Evolutionary conservation across 2,113 vertebrate genomes (phyloP), one percentile per base, ranked within the genome.

Genomic region (Lycaon pictus): DNA sequence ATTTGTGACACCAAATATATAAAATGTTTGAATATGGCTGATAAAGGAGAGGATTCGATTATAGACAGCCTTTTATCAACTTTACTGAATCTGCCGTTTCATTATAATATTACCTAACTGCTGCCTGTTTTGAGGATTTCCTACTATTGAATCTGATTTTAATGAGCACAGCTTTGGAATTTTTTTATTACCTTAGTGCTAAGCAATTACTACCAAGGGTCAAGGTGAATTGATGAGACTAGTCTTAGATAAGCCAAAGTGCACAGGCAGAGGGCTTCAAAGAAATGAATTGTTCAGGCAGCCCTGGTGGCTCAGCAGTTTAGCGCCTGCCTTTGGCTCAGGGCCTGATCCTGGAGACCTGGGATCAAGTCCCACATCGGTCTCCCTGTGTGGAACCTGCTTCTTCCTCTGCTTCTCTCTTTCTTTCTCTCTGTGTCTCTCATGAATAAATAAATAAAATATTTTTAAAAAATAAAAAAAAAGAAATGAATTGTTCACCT

Each of bases 121-220:
- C 48, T 17, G 16, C 67, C 16, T 74, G 19, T 82, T 95, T 85
- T 63, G 60, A 95, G 94, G 95, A 56, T 97, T 37, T 55, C 77
- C 22, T 93, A 65, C 55, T 72, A 93, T 19, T 85, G 43, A 65
- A 76, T 63, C 10, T 67, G 5, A 65, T 29, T 62, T 94, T 87
- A 86, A 55, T 79, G 32, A 90, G 12, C 22, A 85, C 15, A 62
- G 29, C 63, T 12, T 37, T 80, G 91, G n/a, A 22, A 91, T 35
- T 1, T 4, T 71, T 97, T 81, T 92, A 69, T 94, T 56, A 56
- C 37, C 55, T 85, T 23, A 97, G 7, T 88, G 23, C 37, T 88
- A 65, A 77, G 29, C 65, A 94, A 1, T 97, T 97, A 94, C 93
- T 60, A 90, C 89, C n/a, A 77, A 95, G 72, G 16, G 37, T 17